Base-by-base conservation (phyloP, 2,888 invertebrate genomes). In the Ormyrus rosae region DNA sequence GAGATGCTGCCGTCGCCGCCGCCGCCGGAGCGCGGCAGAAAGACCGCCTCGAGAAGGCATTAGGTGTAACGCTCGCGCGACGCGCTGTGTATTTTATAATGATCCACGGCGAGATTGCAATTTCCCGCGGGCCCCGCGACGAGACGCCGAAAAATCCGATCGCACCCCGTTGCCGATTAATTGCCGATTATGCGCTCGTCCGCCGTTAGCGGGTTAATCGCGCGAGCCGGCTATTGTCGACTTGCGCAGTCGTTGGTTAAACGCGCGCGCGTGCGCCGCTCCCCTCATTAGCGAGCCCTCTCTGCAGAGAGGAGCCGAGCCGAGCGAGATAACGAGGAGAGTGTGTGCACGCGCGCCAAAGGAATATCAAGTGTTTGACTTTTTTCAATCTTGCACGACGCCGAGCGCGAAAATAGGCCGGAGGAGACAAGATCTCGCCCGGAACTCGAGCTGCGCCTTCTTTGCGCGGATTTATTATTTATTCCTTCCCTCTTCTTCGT, bases 61-160 rank as follows among this genome's bases (percentile, higher is more conserved):
- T 90, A 89, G 34, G 34, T 34, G 34, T 34, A 34, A 34, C 34
- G 34, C 34, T 34, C 34, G 34, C 34, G 34, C 34, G 34, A 34
- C 34, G 34, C 34, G 34, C 34, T 34, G 34, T 89, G 88, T 87
- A 89, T 89, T 89, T 90, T 88, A 89, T 90, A 90, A 90, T 89
- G 90, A 90, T 90, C 89, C 73, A 55, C 77, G 61, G 88, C 88
- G 87, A 89, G 89, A 90, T 89, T 88, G 88, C 87, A 88, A 90
- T 89, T 90, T 88, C 88, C 88, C 86, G 84, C 85, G 84, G 85
- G 86, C 86, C 63, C 46, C 9, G 10, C 5, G 19, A 11, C 63
- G 11, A 45, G 63, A n/a, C 7, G 13, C 11, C 74, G 48, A 74
- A 61, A 68, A 68, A 64, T 34, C 13, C 67, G 58, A 4, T 34